Percentiles rank a stretch among this genome's conserved stretches.
phyloP scores from a whole-genome alignment of 2,797 vertebrate species.

The Pangasius mekongensis region DNA sequence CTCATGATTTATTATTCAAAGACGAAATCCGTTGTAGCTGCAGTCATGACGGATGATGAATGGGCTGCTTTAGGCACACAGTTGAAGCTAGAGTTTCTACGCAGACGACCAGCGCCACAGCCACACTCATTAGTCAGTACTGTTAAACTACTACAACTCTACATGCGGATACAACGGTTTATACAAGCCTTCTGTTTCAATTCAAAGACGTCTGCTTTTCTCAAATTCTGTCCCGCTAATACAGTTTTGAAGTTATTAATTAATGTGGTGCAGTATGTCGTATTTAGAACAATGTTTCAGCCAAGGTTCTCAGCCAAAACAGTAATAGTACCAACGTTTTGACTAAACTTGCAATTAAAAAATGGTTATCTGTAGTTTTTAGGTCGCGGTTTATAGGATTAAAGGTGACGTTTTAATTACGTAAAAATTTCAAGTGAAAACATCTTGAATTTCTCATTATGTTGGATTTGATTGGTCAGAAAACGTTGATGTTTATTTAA shows the following conservation, averaged over 20 bases:
- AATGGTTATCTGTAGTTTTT: background rate
- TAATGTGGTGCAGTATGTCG: background rate
- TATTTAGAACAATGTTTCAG: background rate
- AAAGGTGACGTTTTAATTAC: background rate
- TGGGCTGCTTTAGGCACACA: constrained; percentile 16
- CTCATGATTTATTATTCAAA: constrained; percentile 37
- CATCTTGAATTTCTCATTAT: background rate
- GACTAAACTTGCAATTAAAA: background rate
- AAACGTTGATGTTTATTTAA: background rate
- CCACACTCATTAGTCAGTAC: background rate
- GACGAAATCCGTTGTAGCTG: constrained; percentile 23
- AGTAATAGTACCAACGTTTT: background rate
- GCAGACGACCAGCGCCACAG: background rate
- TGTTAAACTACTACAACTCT: background rate
- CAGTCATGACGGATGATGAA: constrained; percentile 20
- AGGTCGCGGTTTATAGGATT: background rate
- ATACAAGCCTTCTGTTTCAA: background rate
- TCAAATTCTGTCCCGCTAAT: background rate
- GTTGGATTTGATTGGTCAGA: background rate
- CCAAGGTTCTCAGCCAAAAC: background rate
- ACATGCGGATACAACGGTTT: background rate
- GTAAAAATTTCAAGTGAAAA: background rate
- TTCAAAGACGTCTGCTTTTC: background rate
- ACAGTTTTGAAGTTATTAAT: background rate
- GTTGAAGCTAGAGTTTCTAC: constrained; percentile 16